Evolutionary conservation across 2,888 invertebrate species (phyloP).

Genomic region (Caprella mutica): DNA sequence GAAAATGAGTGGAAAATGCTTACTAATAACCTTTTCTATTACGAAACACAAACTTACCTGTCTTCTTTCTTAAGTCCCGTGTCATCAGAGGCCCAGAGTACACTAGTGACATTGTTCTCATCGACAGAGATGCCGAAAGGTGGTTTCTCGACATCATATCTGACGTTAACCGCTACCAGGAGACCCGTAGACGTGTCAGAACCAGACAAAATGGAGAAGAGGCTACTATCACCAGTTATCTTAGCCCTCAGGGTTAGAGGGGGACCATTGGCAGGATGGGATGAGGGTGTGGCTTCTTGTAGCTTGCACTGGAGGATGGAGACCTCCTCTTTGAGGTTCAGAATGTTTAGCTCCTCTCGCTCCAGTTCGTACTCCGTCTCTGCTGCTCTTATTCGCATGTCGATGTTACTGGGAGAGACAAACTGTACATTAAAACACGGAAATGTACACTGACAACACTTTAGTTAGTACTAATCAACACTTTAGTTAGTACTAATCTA

Average conservation of each 20-base stretch:
- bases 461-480: too few relatives aligned
- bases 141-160: too few relatives aligned
- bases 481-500: too few relatives aligned
- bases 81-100: slow-evolving; percentile 69
- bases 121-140: slow-evolving; percentile 36
- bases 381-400: slow-evolving; percentile 76
- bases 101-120: slow-evolving; percentile 46
- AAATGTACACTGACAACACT: background rate
- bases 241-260: too few relatives aligned
- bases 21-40: too few relatives aligned
- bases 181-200: too few relatives aligned
- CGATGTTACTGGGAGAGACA: slow-evolving; percentile 59
- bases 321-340: slow-evolving; percentile 71
- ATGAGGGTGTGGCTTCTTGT: slow-evolving; percentile 51
- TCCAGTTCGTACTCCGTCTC: slow-evolving; percentile 80
- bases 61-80: slow-evolving; percentile 64
- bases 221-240: too few relatives aligned
- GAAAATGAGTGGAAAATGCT: too few relatives aligned
- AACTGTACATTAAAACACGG: background rate
- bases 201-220: background rate
- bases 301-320: slow-evolving; percentile 64
- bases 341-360: slow-evolving; percentile 71
- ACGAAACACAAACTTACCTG: slow-evolving; percentile 48
- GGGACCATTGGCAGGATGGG: too few relatives aligned
- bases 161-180: too few relatives aligned